Percentiles rank a stretch among this genome's conserved stretches.
These are phyloP conservation scores for Disparrhopalites patrizii DNA, from an alignment of 2,888 invertebrate species.

Conservation along the genomic window DNA sequence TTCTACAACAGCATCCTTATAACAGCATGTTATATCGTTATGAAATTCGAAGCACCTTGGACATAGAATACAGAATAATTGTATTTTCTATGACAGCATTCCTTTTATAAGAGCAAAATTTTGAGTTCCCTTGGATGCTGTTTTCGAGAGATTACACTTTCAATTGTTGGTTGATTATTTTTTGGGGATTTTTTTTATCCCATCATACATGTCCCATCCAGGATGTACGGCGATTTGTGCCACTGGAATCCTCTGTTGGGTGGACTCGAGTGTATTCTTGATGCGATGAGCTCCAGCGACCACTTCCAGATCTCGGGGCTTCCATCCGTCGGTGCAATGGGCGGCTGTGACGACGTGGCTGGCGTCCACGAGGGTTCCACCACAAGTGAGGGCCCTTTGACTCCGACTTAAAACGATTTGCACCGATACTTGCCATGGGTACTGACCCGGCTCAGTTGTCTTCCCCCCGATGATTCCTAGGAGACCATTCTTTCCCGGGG, in stretches of 20 bases:
- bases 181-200: background rate
- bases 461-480: conserved; percentile 10
- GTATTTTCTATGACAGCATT: no score
- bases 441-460: conserved; percentile 24
- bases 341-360: conserved; percentile 25
- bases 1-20: no score
- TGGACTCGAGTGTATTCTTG: conserved; percentile 20
- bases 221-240: background rate
- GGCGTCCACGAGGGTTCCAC: conserved; percentile 28
- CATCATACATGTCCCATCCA: background rate
- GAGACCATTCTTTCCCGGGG: no score
- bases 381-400: conserved; percentile 31
- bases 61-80: no score
- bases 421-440: conserved; percentile 35
- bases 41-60: no score
- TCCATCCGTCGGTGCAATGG: conserved; percentile 26
- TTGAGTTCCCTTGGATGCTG: no score
- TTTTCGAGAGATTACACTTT: no score
- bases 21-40: no score
- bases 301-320: background rate
- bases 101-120: no score
- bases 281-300: conserved; percentile 36
- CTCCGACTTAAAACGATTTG: conserved; percentile 32
- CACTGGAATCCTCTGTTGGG: conserved; percentile 22
- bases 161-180: background rate